phyloP scores from a whole-genome alignment of 2,888 invertebrate species.

The Orthosia gracilis region DNA sequence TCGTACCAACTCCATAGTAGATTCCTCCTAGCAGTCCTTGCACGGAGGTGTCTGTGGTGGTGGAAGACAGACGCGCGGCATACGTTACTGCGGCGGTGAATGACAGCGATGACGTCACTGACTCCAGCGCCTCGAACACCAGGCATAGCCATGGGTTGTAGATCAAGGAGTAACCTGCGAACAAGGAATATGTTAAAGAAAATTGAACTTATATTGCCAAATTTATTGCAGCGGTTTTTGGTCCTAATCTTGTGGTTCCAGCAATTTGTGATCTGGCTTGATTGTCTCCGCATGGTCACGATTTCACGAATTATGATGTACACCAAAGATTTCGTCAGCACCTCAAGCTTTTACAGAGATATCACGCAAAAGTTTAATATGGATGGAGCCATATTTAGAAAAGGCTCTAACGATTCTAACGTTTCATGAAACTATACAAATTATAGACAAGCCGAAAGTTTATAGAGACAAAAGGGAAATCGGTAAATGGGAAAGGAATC shows the following conservation, averaged over 20 bases:
- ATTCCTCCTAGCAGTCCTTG: constrained; percentile 95
- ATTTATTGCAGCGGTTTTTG: not conserved
- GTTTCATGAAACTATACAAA: not conserved
- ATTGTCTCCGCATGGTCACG: not conserved
- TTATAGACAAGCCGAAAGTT: constrained; percentile 27
- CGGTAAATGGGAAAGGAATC: constrained; percentile 39
- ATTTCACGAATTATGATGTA: not conserved
- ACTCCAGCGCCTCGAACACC: constrained; percentile 95
- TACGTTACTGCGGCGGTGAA: constrained; percentile 95
- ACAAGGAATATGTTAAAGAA: not conserved
- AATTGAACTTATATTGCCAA: not conserved
- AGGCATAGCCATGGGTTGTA: constrained; percentile 95
- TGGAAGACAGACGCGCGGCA: constrained; percentile 93
- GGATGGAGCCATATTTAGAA: not conserved
- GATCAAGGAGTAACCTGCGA: constrained; percentile 93
- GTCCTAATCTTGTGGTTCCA: not conserved
- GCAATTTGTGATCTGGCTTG: not conserved
- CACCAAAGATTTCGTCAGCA: fast-evolving
- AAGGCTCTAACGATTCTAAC: not conserved
- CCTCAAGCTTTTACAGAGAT: too few relatives aligned
- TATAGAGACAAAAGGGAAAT: constrained; percentile 62
- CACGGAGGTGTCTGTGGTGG: constrained; percentile 94
- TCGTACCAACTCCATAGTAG: constrained; percentile 94
- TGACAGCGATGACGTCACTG: constrained; percentile 94
- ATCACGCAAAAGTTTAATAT: not conserved